Evolutionary conservation across 1,140 invertebrate genomes (phyloP).

Genomic region (Druon quercuslanigerum): DNA sequence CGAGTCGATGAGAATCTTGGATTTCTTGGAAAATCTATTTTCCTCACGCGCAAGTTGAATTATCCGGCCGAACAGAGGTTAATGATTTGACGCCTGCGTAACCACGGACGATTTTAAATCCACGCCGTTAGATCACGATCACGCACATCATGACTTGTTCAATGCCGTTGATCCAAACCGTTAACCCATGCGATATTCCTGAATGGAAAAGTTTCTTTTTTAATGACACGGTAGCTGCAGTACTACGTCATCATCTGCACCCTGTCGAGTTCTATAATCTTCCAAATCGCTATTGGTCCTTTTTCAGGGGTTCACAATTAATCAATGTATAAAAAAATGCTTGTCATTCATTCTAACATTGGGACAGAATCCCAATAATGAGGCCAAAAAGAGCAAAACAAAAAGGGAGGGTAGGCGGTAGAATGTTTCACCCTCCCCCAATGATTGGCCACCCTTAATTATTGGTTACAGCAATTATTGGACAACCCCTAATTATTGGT

Average conservation of each 20-base stretch:
- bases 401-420: too few species aligned
- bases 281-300: neutral
- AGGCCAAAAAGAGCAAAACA: too few species aligned
- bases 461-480: too few species aligned
- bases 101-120: neutral
- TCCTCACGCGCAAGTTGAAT: neutral
- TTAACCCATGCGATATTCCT: neutral
- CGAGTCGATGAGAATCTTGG: too few species aligned
- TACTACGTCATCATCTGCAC: neutral
- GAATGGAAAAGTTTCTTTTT: slow-evolving; percentile 3
- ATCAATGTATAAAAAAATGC: too few species aligned
- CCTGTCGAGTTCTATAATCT: neutral
- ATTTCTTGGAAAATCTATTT: slow-evolving; percentile 1
- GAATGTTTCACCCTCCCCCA: too few species aligned
- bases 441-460: too few species aligned
- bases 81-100: slow-evolving; percentile 16
- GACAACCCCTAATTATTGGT: too few species aligned
- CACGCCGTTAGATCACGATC: neutral
- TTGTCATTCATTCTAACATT: too few species aligned
- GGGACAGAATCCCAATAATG: too few species aligned
- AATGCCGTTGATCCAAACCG: slow-evolving; percentile 2
- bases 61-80: neutral
- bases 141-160: neutral
- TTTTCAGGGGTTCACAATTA: too few species aligned
- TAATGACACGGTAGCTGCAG: neutral